Conservation (phyloP, 1,140 invertebrate genomes). For the Chrysopa pallens region DNA sequence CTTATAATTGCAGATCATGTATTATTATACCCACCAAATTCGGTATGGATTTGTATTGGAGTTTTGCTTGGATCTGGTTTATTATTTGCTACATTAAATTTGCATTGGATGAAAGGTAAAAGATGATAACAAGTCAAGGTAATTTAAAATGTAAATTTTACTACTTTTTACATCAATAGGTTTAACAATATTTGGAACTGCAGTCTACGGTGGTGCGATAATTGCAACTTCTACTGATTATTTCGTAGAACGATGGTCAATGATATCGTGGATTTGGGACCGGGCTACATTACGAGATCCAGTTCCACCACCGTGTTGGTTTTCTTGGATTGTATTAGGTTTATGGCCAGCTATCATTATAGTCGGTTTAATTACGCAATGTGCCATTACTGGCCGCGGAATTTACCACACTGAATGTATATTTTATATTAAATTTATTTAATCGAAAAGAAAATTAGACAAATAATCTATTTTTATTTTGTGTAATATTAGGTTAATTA, state of each 20-base stretch:
- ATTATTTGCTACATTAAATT: constrained; percentile 47
- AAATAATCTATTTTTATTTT: no score
- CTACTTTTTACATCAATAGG: constrained; percentile 26
- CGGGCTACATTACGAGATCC: constrained; percentile 27
- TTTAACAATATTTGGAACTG: constrained; percentile 56
- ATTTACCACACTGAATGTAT: constrained; percentile 45
- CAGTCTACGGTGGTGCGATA: constrained; percentile 55
- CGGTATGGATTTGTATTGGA: constrained; percentile 48
- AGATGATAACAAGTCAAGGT: not conserved
- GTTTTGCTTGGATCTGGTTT: constrained; percentile 46
- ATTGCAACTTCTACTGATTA: constrained; percentile 55
- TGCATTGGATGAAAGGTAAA: constrained; percentile 53
- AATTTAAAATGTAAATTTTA: not conserved
- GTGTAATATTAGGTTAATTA: no score
- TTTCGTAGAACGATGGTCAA: constrained; percentile 51
- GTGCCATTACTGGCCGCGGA: constrained; percentile 47
- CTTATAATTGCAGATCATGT: constrained; percentile 36
- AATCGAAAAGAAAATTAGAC: no score
- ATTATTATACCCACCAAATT: constrained; percentile 26
- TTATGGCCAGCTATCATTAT: constrained; percentile 54
- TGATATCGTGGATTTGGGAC: constrained; percentile 49
- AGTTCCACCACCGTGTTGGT: constrained; percentile 43
- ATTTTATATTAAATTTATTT: constrained; percentile 7
- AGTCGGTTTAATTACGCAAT: constrained; percentile 48
- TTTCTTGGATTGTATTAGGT: constrained; percentile 54